Conservation (phyloP, 30 jellyfish, hydroid and myxozoan genomes). For the Euphysa ruthae region DNA sequence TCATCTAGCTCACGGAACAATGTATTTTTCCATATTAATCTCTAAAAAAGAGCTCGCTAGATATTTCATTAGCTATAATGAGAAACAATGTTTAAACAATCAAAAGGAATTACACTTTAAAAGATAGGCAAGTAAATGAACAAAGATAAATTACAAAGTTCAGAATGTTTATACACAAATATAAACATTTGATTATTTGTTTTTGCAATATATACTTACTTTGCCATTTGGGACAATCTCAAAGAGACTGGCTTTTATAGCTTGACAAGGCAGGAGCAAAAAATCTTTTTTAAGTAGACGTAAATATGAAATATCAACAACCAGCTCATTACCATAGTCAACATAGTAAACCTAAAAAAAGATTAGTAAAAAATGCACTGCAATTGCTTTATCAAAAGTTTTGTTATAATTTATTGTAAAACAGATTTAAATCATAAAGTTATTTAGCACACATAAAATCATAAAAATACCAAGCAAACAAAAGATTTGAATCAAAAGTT, state of each 20-base stretch:
- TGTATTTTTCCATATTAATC: too few species aligned
- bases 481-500: too few species aligned
- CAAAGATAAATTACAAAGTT: too few species aligned
- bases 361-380: not conserved
- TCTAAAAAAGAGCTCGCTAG: too few species aligned
- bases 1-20: too few species aligned
- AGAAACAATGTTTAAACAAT: too few species aligned
- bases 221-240: conserved; percentile 37
- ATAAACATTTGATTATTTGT: not conserved
- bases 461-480: too few species aligned
- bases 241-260: conserved; percentile 43
- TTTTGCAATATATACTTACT: not conserved
- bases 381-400: not conserved
- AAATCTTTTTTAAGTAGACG: conserved; percentile 52
- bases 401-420: not conserved
- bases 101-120: too few species aligned
- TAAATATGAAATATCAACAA: conserved; percentile 23
- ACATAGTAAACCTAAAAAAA: conserved; percentile 54
- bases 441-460: too few species aligned
- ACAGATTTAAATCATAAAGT: not conserved
- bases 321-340: conserved; percentile 71
- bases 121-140: too few species aligned
- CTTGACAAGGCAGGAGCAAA: conserved; percentile 52
- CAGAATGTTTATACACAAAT: too few species aligned
- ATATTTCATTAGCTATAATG: too few species aligned